These are phyloP conservation scores for Drosophila bocki DNA, from an alignment of 1,140 invertebrate genomes.

Conservation along the genomic window DNA sequence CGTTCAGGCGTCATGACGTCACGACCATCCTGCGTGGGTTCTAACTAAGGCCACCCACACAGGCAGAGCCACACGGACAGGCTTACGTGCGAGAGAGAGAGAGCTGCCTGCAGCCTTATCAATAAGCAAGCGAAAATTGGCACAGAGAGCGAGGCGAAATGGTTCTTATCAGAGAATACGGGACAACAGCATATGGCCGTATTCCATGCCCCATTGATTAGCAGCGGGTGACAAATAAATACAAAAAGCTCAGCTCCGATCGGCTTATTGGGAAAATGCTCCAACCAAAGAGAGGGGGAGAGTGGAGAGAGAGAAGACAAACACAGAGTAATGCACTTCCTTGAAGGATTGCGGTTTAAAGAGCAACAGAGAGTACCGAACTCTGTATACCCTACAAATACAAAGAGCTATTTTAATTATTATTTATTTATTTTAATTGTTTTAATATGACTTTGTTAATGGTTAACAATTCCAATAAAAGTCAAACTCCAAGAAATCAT, in stretches of 20 bases:
- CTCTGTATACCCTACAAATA: conserved; percentile 2
- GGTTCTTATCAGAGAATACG: conserved; percentile 29
- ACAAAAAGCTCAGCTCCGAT: conserved; percentile 14
- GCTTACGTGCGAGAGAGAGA: conserved; percentile 1
- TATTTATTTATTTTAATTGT: neutral
- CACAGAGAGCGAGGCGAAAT: conserved; percentile 13
- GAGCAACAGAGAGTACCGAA: neutral
- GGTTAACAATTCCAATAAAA: too few relatives aligned
- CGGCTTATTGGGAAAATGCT: conserved; percentile 17
- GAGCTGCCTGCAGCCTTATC: conserved; percentile 7
- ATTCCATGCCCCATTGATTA: conserved; percentile 16
- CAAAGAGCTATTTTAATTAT: neutral
- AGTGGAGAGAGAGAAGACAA: neutral
- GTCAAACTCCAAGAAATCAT: too few relatives aligned
- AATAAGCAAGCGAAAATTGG: conserved; percentile 30
- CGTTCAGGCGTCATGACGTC: conserved; percentile 26
- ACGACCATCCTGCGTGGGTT: conserved; percentile 27
- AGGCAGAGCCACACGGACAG: neutral
- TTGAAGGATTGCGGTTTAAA: conserved; percentile 15
- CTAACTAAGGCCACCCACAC: conserved; percentile 14
- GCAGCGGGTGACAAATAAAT: conserved; percentile 5
- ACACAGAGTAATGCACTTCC: conserved; percentile 20
- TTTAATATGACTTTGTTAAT: too few relatives aligned
- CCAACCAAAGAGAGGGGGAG: neutral
- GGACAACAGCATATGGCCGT: conserved; percentile 20